Percentiles rank a stretch among this genome's conserved stretches.
Conservation (phyloP, 2,113 vertebrate genomes). For the Aptenodytes forsteri region DNA sequence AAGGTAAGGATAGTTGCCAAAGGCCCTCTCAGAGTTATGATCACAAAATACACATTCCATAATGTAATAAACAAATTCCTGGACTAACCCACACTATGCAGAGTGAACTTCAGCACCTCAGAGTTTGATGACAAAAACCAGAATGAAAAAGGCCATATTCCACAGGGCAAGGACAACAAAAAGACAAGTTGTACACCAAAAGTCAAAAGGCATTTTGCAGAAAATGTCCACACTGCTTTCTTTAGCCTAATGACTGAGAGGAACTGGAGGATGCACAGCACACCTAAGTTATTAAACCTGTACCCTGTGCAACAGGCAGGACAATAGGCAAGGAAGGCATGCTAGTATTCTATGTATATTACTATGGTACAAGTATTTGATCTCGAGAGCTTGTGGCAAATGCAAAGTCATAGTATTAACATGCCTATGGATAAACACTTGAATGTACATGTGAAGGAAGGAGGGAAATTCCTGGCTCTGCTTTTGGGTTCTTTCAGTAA, state of each 20-base stretch:
- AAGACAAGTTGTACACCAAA: not conserved
- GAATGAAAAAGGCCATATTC: not conserved
- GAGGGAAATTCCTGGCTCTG: not conserved
- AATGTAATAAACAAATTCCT: not conserved
- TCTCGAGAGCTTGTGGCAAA: not conserved
- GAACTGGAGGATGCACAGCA: not conserved
- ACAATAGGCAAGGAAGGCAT: not conserved
- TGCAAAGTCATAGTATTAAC: not conserved
- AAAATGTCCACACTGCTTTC: not conserved
- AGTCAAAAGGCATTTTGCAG: not conserved
- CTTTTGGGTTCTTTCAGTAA: not conserved
- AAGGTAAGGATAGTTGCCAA: not conserved
- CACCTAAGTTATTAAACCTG: not conserved
- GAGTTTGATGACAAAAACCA: not conserved
- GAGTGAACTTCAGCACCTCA: not conserved
- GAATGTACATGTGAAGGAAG: not conserved
- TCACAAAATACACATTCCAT: not conserved
- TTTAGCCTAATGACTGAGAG: not conserved
- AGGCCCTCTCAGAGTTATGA: not conserved
- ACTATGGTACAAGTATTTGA: not conserved
- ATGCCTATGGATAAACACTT: not conserved
- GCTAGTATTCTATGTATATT: not conserved
- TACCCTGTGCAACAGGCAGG: not conserved
- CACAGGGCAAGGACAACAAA: not conserved
- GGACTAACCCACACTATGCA: not conserved